Base-by-base conservation (phyloP, 2,797 vertebrate species). In the Syngnathus rostellatus region DNA sequence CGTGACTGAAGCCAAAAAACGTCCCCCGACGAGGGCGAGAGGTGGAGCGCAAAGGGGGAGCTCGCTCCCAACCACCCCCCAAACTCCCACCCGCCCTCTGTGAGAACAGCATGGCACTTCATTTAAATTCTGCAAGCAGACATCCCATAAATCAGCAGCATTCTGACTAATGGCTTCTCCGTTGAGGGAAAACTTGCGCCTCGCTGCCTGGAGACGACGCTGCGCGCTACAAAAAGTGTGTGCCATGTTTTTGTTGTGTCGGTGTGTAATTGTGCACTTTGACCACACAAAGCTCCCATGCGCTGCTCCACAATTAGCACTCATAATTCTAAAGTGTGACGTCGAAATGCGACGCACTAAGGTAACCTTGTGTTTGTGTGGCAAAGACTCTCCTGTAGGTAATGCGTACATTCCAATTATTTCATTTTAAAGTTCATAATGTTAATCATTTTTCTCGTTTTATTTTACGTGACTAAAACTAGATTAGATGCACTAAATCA, bases 101-200 rank as follows among this genome's bases (percentile, higher is more conserved):
- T 23, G 60, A 62, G 40, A 81, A 83, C 83, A 75, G 81, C 84
- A 83, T 79, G 79, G 88, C 85, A 89, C 87, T 89, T 91, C 85
- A 90, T 91, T 91, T 92, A 90, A 90, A 92, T 92, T 90, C 88
- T 86, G 88, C 83, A 83, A 86, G 77, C 89, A 90, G 88, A 89
- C 87, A 87, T 88, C 86, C 88, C 87, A 92, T 92, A 92, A 92
- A 92, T 92, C 91, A 92, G 84, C 86, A 88, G 85, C 87, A 85
- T 89, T 85, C 88, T 90, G 89, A 92, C 90, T 91, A 92, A 92
- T 92, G 90, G 90, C 84, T 89, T 88, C 84, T 86, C 85, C 87
- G 84, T 89, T 84, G 77, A 83, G 85, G 87, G 86, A 91, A 89
- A 89, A 89, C 88, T 87, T 81, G 82, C 57, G 73, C 77, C 81